Evolutionary conservation across 2,113 vertebrate species (phyloP), one percentile per base, ranked within the genome.

Genomic region (Equus przewalskii): DNA sequence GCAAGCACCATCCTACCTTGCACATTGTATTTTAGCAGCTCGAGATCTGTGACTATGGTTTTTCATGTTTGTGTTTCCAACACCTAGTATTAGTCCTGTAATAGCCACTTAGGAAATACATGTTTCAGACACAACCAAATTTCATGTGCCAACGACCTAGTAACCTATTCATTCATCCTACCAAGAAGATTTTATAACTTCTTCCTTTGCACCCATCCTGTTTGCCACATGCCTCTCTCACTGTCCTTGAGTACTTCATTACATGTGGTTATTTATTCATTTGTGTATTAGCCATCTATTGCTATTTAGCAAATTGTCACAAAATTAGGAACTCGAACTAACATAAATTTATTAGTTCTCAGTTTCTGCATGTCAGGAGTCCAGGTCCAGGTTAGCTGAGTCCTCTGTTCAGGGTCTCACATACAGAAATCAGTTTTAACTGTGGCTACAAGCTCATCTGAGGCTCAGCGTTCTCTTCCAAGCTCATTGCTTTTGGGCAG

Each of bases 21-120:
- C 14, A 72, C 44, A 9, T 21, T 46, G 21, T 72, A 49, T 70
- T 2, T 94, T 76, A 64, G 8, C 4, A 64, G 54, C 18, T 87
- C 1, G 41, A 19, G 1, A 69, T 24, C n/a, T 76, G 75, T 33
- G 30, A 56, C 8, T 21, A 9, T 30, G 14, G 2, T 28, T 21
- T 49, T 56, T 51, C 54, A 2, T n/a, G 7, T 36, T 49, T 73
- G 2, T 62, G 8, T 82, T 88, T 67, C 36, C 30, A 75, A n/a
- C 15, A 84, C 4, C 4, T 60, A 7, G 0, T 16, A 15, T 69
- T 22, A 41, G 6, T 84, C 3, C 4, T 33, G 0, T 65, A 41
- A 62, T 15, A 83, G 60, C 26, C 54, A 72, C n/a, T 91, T 89
- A 51, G 22, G 11, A 33, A 80, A 44, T 65, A 18, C 13, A 1